A percentile compares a stretch with the other conserved stretches of the same genome.
phyloP scores from a whole-genome alignment of 2,797 vertebrate species.

The Bufotes viridis region DNA sequence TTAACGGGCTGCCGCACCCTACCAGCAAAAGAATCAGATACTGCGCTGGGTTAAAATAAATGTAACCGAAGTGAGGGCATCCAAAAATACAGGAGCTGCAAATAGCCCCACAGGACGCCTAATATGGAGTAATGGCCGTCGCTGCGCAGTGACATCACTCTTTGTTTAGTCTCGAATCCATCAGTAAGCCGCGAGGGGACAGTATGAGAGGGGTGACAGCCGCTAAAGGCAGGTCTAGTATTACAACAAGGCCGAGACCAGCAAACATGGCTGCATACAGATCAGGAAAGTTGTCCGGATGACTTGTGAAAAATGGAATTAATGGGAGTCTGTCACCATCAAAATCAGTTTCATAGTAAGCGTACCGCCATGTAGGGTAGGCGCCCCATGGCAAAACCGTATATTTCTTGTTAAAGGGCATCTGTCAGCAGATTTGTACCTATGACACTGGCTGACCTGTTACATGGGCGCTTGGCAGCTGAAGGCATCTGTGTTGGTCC shows the following conservation, averaged over 20 bases:
- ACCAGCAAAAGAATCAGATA: not conserved
- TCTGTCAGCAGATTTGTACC: too few relatives aligned
- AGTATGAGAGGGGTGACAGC: not conserved
- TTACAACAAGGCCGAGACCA: not conserved
- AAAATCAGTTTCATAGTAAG: too few relatives aligned
- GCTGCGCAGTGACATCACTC: not conserved
- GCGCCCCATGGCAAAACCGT: too few relatives aligned
- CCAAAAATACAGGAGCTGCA: slow-evolving; percentile 22
- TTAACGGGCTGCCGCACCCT: slow-evolving; percentile 21
- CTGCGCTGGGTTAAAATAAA: not conserved
- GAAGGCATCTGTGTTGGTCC: too few relatives aligned
- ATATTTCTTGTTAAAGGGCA: too few relatives aligned
- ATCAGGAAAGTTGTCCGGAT: too few relatives aligned
- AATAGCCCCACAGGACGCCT: slow-evolving; percentile 13
- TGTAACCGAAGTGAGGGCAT: not conserved
- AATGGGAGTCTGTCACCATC: too few relatives aligned
- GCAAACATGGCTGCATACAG: not conserved
- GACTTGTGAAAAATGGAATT: too few relatives aligned
- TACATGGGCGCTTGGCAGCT: too few relatives aligned
- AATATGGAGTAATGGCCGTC: not conserved
- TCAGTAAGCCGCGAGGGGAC: not conserved
- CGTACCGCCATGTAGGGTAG: too few relatives aligned
- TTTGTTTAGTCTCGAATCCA: slow-evolving; percentile 20
- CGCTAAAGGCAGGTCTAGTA: not conserved
- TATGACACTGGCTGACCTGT: too few relatives aligned